phyloP scores from a whole-genome alignment of 2,113 vertebrate species.

The Cyphomyrus discorhynchus region DNA sequence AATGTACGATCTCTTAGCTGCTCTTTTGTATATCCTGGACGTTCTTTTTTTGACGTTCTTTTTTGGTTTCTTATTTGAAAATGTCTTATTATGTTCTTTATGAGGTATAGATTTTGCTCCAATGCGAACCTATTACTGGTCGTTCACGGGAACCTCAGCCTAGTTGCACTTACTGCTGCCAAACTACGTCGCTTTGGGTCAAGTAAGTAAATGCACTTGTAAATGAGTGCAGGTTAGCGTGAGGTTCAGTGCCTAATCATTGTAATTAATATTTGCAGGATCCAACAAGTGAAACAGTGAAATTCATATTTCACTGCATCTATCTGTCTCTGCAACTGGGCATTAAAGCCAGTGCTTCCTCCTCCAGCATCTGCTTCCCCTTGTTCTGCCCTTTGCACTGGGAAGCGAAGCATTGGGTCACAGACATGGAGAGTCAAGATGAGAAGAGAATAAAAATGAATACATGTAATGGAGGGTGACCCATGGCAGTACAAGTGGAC shows the following conservation, averaged over 20 bases:
- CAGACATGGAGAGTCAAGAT: neutral
- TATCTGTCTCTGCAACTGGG: neutral
- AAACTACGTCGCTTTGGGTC: neutral
- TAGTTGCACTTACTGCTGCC: neutral
- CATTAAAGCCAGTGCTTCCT: neutral
- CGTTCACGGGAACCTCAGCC: neutral
- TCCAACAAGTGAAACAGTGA: neutral
- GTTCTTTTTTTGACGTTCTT: neutral
- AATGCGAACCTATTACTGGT: neutral
- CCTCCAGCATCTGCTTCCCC: neutral
- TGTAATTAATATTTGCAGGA: neutral
- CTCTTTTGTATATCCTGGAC: neutral
- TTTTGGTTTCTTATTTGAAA: neutral
- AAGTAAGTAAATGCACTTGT: neutral
- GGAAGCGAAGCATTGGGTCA: neutral
- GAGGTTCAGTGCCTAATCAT: neutral
- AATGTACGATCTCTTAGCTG: neutral
- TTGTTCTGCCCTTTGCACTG: neutral
- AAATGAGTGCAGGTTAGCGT: neutral
- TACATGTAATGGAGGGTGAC: neutral
- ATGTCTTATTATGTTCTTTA: neutral
- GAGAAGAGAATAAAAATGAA: neutral
- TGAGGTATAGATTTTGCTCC: neutral
- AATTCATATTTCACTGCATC: neutral
- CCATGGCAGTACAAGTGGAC: neutral